Base-by-base conservation (phyloP, 2,888 invertebrate genomes). In the Patella depressa region DNA sequence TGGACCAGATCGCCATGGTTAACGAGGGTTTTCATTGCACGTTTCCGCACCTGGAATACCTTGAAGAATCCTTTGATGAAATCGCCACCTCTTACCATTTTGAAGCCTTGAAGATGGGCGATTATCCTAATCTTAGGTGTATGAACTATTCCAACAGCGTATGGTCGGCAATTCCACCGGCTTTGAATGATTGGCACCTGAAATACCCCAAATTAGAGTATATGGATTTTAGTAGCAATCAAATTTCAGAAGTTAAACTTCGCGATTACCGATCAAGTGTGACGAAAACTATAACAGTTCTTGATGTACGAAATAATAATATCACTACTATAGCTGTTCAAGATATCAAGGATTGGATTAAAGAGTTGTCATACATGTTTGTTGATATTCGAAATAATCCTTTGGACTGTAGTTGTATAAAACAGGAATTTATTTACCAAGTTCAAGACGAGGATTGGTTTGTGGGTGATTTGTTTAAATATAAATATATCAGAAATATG, bases 341-440 rank as follows among this genome's bases (percentile, higher is more conserved):
- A 14, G 82, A 86, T 17, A 53, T 88, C 1, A 79, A 83, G 12
- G 75, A 80, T 12, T 81, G 85, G 73, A 45, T 45, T 45, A 73
- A 71, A 19, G 7, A 72, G 12, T 79, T 86, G 73, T 79, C 80
- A n/a, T 83, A 84, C 34, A 78, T 85, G 70, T 80, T 82, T 53
- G 79, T 86, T 11, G 86, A 88, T 69, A 78, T 87, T 3, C 76
- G 82, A 65, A 80, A 84, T 71, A 88, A 88, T 73, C 85, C 84
- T 0, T 79, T 88, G 11, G 75, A 82, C 74, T 88, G 88, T 73
- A 78, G 75, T 29, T 88, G 88, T 55, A 79, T 78, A 7, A 14
- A 80, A 29, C 45, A 45, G 3, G 59, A 78, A n/a, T 72, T 72
- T 19, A 53, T 76, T 79, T 12, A 57, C 76, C 17, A 55, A n/a